Percentiles rank a stretch among this genome's conserved stretches.
Conservation (phyloP, 2,797 vertebrate species). For the Anguilla pacifica region DNA sequence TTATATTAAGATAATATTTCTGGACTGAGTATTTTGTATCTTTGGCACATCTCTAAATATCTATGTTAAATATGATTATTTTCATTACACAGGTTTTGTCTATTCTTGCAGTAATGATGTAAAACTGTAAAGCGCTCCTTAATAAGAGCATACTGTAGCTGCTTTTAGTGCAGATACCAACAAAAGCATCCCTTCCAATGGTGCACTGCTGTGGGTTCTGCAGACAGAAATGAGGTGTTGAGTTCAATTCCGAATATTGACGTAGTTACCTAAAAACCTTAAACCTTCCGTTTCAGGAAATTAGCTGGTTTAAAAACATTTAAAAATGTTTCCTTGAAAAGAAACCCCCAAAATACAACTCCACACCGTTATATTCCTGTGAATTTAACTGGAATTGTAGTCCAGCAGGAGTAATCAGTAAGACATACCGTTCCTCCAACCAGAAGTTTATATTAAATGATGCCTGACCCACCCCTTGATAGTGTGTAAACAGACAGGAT, state of each 20-base stretch:
- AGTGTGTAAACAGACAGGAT: neutral
- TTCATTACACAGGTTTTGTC: too few relatives aligned
- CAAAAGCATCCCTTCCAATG: neutral
- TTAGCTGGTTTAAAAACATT: neutral
- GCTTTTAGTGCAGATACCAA: neutral
- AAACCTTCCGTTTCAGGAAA: too few relatives aligned
- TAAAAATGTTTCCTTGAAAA: neutral
- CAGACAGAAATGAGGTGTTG: neutral
- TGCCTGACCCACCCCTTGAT: neutral
- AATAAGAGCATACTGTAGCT: neutral
- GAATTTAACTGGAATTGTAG: neutral
- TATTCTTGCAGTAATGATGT: too few relatives aligned
- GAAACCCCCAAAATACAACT: neutral
- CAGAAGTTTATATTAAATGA: neutral
- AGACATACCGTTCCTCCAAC: too few relatives aligned
- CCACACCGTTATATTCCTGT: neutral
- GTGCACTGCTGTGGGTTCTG: neutral
- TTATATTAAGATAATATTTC: too few relatives aligned
- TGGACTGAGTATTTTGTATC: too few relatives aligned
- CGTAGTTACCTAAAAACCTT: too few relatives aligned
- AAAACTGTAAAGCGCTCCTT: neutral
- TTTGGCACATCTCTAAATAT: too few relatives aligned
- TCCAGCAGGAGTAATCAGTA: too few relatives aligned
- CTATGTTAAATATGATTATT: too few relatives aligned
- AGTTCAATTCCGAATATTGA: neutral